Conservation (phyloP, 92 coral and sea anemone species). For the Porites rus region DNA sequence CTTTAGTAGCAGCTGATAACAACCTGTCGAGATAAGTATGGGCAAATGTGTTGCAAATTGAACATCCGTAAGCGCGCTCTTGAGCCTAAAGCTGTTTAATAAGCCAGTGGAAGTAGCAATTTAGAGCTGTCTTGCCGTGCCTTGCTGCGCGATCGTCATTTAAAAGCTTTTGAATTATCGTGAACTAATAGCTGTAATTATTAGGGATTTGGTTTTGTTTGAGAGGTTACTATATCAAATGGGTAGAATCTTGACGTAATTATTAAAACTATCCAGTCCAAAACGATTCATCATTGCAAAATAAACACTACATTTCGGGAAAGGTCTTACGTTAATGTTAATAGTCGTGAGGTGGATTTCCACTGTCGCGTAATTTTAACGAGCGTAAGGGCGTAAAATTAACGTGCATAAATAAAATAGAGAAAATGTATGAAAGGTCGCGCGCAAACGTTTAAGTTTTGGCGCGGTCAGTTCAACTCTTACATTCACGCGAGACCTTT, state of each 20-base stretch:
- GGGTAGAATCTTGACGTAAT: neutral
- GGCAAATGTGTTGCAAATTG: conserved; percentile 26
- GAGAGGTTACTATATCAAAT: neutral
- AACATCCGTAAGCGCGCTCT: neutral
- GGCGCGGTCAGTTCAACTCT: too few species aligned
- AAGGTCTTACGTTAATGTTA: too few species aligned
- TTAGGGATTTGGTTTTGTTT: neutral
- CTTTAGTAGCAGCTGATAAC: neutral
- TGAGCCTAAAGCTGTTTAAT: neutral
- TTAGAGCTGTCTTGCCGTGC: neutral
- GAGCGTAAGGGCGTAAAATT: too few species aligned
- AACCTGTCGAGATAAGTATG: neutral
- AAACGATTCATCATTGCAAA: neutral
- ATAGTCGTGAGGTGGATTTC: too few species aligned
- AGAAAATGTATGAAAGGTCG: too few species aligned
- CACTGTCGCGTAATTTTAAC: too few species aligned
- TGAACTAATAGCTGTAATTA: conserved; percentile 16
- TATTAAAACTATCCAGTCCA: neutral
- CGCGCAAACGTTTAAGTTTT: too few species aligned
- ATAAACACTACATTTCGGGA: neutral
- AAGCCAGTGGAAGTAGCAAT: neutral
- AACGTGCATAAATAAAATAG: too few species aligned
- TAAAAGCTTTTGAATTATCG: conserved; percentile 3
- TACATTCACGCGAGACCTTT: too few species aligned
- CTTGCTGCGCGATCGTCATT: neutral